Evolutionary conservation across 1,140 invertebrate genomes (phyloP).

Genomic region (Sminthurinus signatus): DNA sequence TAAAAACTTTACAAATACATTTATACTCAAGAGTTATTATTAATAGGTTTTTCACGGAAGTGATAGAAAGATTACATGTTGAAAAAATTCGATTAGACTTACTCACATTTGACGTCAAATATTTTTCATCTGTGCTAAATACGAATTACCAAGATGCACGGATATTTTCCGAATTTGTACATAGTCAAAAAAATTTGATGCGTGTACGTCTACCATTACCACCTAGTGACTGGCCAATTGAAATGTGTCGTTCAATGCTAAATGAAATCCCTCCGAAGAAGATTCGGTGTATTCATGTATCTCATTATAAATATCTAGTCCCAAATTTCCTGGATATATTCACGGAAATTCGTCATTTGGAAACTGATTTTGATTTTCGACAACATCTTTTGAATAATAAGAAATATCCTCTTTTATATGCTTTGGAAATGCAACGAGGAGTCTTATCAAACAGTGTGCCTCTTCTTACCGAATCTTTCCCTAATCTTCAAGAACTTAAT

Average conservation of each 20-base stretch:
- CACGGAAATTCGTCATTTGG: slow-evolving; percentile 8
- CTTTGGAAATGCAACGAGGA: slow-evolving; percentile 19
- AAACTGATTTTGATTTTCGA: slow-evolving; percentile 16
- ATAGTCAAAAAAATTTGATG: slow-evolving; percentile 12
- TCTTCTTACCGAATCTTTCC: slow-evolving; percentile 7
- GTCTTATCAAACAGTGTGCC: slow-evolving; percentile 14
- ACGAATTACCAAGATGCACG: slow-evolving; percentile 6
- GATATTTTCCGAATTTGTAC: slow-evolving; percentile 15
- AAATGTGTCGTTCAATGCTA: neutral
- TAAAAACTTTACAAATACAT: slow-evolving; percentile 4
- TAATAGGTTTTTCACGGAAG: slow-evolving; percentile 17
- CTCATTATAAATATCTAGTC: slow-evolving; percentile 15
- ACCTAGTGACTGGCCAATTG: slow-evolving; percentile 1
- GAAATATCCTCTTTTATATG: slow-evolving; percentile 5
- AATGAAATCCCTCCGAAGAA: neutral
- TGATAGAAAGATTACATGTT: slow-evolving; percentile 4
- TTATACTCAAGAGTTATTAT: slow-evolving; percentile 7
- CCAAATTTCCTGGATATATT: slow-evolving; percentile 17
- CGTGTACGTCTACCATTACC: slow-evolving; percentile 13
- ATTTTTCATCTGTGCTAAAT: slow-evolving; percentile 7
- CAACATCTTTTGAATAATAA: neutral
- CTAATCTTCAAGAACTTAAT: slow-evolving; percentile 17
- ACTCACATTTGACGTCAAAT: slow-evolving; percentile 1
- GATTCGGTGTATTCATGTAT: slow-evolving; percentile 3
- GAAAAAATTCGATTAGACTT: slow-evolving; percentile 2